Evolutionary conservation across 2,113 vertebrate species (phyloP), one percentile per base, ranked within the genome.

Genomic region (Zosterops lateralis): DNA sequence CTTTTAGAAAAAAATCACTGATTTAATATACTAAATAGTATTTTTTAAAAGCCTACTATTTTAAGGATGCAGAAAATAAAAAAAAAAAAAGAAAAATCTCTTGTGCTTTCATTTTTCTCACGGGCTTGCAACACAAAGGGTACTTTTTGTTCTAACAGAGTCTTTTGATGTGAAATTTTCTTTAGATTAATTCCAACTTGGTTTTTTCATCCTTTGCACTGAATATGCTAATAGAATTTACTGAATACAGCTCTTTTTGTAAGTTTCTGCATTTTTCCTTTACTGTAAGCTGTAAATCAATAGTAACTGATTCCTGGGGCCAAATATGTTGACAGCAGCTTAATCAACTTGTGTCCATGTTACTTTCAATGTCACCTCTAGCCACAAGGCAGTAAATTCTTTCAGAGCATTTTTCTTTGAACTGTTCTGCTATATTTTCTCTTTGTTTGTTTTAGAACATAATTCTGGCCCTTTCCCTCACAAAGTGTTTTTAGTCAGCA

Each of bases 281-380:
- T 71, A 93, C 38, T 92, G 72, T 84, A 92, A 71, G 38, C 44
- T 74, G 66, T 87, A 91, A 96, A 96, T 96, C 77, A 93, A 90
- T 95, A 78, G 29, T 65, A 95, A 96, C 89, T 56, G 67, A 96
- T 95, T 76, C 77, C 87, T 70, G 67, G 22, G 75, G 85, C 32
- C 53, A 92, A 93, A 95, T 68, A 76, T 83, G 47, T 68, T 96
- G 92, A 92, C 64, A 93, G 91, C 92, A 94, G 62, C 66, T 95
- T 92, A 94, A 84, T 93, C 76, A 94, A 73, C 76, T 65, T 44
- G 83, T 86, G 60, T 91, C 76, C 42, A 79, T 83, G 61, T 20
- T 92, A 92, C 60, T 84, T 95, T 93, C 93, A 96, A 92, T 94
- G 95, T 94, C 87, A 92, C 87, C 78, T 93, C 42, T 84, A 96